A percentile compares a stretch with the other conserved stretches of the same genome.
phyloP scores from a whole-genome alignment of 2,113 vertebrate genomes.

The Pardalotus punctatus region DNA sequence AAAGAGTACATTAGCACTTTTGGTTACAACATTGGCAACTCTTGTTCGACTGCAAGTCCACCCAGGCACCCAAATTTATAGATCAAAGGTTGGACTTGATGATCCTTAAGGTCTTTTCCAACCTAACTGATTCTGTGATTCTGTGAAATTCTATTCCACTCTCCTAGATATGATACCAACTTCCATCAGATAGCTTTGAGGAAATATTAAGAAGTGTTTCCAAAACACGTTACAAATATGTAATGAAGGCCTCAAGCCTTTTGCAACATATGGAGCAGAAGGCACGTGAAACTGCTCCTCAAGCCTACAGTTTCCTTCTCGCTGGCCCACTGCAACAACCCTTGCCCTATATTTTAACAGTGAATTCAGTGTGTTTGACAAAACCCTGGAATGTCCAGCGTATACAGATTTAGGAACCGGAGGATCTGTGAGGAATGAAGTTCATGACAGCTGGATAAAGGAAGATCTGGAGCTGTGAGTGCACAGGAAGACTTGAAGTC shows the following conservation, averaged over 20 bases:
- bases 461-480: background rate
- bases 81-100: background rate
- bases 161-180: background rate
- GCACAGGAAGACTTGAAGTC: background rate
- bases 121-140: background rate
- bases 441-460: background rate
- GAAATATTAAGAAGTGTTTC: background rate
- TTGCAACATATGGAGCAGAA: slow-evolving; percentile 2
- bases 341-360: slow-evolving; percentile 15
- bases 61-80: background rate
- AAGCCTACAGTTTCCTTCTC: background rate
- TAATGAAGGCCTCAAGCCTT: background rate
- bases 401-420: slow-evolving; percentile 40
- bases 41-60: background rate
- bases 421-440: slow-evolving; percentile 48
- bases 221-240: background rate
- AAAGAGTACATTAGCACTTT: background rate
- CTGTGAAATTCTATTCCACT: background rate
- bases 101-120: background rate
- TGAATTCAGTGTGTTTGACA: background rate
- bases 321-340: background rate
- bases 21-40: background rate
- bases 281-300: background rate
- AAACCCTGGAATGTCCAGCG: slow-evolving; percentile 35
- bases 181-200: background rate